Evolutionary conservation across 2,888 invertebrate genomes (phyloP).

Genomic region (Pristionchus exspectatus): DNA sequence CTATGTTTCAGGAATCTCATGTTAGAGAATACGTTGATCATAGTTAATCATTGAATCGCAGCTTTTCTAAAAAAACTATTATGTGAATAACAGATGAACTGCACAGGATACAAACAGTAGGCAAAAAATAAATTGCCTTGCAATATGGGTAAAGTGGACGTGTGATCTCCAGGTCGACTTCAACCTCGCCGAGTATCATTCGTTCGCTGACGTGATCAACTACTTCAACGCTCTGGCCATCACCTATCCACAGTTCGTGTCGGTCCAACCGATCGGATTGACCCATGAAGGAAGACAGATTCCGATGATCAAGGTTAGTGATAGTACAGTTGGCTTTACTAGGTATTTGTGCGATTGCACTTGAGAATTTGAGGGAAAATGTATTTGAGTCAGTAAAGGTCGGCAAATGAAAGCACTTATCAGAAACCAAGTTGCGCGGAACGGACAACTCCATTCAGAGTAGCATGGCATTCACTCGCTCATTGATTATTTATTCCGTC

Average conservation of each 20-base stretch:
- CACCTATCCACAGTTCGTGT: constrained; percentile 76
- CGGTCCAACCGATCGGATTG: constrained; percentile 77
- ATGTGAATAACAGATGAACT: too few species aligned
- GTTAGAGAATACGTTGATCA: neutral
- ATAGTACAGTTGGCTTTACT: too few species aligned
- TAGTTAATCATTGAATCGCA: too few species aligned
- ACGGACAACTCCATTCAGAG: neutral
- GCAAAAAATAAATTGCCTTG: too few species aligned
- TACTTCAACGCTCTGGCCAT: constrained; percentile 77
- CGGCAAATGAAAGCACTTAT: too few species aligned
- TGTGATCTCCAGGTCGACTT: constrained; percentile 65
- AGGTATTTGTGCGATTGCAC: too few species aligned
- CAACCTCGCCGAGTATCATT: constrained; percentile 75
- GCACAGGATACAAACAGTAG: too few species aligned
- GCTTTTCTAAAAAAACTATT: too few species aligned
- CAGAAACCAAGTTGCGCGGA: neutral
- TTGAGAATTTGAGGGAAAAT: too few species aligned
- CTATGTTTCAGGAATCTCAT: neutral
- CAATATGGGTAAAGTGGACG: too few species aligned
- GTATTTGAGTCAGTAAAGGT: too few species aligned
- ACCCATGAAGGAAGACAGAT: constrained; percentile 78
- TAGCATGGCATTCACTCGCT: neutral
- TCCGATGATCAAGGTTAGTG: constrained; percentile 78
- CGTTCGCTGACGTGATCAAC: constrained; percentile 78
- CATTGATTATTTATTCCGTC: neutral